Conservation (phyloP, 2,113 vertebrate species). For the Eurystomus gularis region DNA sequence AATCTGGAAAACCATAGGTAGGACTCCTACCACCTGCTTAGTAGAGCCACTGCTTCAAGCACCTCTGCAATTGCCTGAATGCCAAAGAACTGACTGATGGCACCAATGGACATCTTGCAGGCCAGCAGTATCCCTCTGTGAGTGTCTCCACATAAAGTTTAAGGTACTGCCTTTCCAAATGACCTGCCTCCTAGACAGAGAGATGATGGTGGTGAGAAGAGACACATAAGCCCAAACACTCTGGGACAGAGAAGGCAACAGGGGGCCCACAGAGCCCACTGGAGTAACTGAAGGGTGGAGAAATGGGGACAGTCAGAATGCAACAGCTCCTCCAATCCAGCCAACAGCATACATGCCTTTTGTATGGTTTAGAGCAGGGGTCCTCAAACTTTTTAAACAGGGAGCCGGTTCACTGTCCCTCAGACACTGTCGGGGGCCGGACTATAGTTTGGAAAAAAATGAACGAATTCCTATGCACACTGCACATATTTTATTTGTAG, state of each 20-base stretch:
- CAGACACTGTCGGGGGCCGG: too few species aligned
- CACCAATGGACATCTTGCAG: neutral
- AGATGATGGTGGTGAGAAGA: neutral
- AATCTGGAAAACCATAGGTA: neutral
- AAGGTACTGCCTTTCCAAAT: neutral
- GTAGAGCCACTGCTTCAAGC: neutral
- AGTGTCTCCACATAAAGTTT: neutral
- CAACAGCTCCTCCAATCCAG: accelerated
- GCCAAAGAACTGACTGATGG: neutral
- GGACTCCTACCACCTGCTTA: neutral
- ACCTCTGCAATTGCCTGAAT: neutral
- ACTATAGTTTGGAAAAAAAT: too few species aligned
- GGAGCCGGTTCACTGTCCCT: too few species aligned
- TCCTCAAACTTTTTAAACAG: too few species aligned
- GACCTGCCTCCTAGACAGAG: neutral
- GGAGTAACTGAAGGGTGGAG: neutral
- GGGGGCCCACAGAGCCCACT: neutral
- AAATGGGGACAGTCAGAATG: neutral
- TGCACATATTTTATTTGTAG: too few species aligned
- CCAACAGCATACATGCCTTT: neutral
- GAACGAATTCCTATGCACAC: too few species aligned
- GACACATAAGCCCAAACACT: neutral
- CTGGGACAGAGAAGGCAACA: neutral
- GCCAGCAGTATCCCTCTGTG: neutral
- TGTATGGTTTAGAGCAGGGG: neutral